phyloP scores from a whole-genome alignment of 2,797 vertebrate genomes.

The Potorous gilbertii region DNA sequence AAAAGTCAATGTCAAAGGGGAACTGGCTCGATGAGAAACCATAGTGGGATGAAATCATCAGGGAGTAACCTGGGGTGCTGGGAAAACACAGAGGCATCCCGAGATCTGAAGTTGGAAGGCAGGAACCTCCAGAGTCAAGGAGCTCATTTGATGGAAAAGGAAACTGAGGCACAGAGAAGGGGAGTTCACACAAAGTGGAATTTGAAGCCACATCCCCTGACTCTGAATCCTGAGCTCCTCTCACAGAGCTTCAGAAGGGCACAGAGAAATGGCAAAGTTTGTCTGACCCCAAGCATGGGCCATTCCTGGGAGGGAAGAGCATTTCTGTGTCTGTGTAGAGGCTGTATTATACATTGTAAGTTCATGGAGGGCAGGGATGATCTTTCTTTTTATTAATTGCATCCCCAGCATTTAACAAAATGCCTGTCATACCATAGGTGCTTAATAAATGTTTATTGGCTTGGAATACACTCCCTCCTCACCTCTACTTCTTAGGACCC shows the following conservation, averaged over 20 bases:
- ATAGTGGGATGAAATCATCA: slow-evolving; percentile 36
- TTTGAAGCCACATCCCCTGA: not conserved
- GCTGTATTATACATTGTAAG: not conserved
- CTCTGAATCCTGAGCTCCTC: not conserved
- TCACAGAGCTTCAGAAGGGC: not conserved
- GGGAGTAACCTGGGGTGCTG: not conserved
- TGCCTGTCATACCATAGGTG: not conserved
- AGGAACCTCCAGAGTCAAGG: not conserved
- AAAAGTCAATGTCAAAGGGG: slow-evolving; percentile 59
- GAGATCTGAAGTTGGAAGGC: not conserved
- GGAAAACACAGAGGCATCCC: not conserved
- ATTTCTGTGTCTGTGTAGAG: not conserved
- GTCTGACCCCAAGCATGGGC: not conserved
- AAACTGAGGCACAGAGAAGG: not conserved
- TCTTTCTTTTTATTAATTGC: not conserved
- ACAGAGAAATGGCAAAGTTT: not conserved
- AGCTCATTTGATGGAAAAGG: not conserved
- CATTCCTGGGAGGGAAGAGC: not conserved
- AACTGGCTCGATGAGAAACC: not conserved
- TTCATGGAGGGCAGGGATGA: not conserved
- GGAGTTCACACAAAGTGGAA: not conserved
- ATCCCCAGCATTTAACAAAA: not conserved
- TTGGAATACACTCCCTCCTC: not conserved
- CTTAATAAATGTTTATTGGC: not conserved
- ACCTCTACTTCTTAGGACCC: not conserved